These are phyloP conservation scores for Regulus satrapa DNA, from an alignment of 2,113 vertebrate species.

Conservation along the genomic window DNA sequence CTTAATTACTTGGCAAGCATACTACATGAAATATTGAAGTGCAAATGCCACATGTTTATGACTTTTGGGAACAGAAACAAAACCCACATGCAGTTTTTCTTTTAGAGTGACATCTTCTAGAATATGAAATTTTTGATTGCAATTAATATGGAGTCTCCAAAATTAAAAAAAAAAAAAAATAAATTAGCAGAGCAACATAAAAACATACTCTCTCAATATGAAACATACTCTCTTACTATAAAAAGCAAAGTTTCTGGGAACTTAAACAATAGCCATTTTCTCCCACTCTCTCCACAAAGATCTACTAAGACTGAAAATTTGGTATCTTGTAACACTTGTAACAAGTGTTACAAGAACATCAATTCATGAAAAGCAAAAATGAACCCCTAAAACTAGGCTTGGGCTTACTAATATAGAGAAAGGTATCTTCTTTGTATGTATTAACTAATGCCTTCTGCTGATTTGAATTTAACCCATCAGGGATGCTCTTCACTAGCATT, in stretches of 20 bases:
- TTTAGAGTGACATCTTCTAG: background rate
- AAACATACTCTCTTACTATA: background rate
- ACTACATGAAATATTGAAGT: background rate
- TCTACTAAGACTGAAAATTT: background rate
- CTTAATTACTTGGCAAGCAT: background rate
- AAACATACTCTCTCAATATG: background rate
- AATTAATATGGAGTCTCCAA: background rate
- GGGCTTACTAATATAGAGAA: background rate
- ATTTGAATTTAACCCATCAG: background rate
- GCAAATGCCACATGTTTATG: background rate
- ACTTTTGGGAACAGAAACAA: background rate
- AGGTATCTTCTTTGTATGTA: background rate
- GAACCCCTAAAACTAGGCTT: background rate
- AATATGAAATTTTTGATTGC: background rate
- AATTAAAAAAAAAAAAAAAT: too few species aligned
- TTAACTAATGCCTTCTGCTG: background rate
- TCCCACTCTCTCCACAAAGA: background rate
- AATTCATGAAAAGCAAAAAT: background rate
- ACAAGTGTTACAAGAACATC: background rate
- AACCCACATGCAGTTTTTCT: background rate
- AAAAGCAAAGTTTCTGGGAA: background rate
- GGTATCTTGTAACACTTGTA: too few species aligned
- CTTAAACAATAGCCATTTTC: background rate
- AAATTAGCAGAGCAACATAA: too few species aligned
- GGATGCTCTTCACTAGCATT: background rate